phyloP scores from a whole-genome alignment of 2,888 invertebrate species.

The Plagodis dolabraria region DNA sequence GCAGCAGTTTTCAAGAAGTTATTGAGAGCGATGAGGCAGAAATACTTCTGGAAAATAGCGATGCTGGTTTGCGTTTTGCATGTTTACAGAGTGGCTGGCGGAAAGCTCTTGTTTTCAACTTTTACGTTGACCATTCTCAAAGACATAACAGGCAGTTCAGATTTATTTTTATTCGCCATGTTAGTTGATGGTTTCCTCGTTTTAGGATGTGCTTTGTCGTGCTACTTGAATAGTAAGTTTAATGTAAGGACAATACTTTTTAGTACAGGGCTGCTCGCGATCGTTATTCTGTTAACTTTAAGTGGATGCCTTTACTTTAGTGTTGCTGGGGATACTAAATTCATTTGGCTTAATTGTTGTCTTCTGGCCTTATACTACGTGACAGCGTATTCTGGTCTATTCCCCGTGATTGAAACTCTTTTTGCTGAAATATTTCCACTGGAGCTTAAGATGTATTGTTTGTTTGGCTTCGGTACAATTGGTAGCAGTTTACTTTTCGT shows the following conservation, averaged over 20 bases:
- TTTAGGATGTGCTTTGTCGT: conserved; percentile 23
- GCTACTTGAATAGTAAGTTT: conserved; percentile 22
- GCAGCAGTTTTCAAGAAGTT: conserved; percentile 18
- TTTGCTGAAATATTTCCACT: conserved; percentile 44
- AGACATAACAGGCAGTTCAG: conserved; percentile 31
- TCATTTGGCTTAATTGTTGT: conserved; percentile 13
- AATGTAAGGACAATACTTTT: conserved; percentile 24
- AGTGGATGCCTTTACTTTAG: conserved; percentile 22
- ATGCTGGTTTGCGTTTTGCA: conserved; percentile 24
- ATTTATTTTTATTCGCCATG: conserved; percentile 21
- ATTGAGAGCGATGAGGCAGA: conserved; percentile 20
- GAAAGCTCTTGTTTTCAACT: conserved; percentile 29
- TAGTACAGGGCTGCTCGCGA: conserved; percentile 14
- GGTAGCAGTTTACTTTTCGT: conserved; percentile 37
- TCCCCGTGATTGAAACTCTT: conserved; percentile 41
- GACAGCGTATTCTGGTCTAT: conserved; percentile 34
- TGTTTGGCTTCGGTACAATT: conserved; percentile 31
- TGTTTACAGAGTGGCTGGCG: conserved; percentile 29
- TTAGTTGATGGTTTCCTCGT: conserved; percentile 27
- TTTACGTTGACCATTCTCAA: conserved; percentile 36
- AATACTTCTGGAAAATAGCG: conserved; percentile 37
- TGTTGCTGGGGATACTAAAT: conserved; percentile 19
- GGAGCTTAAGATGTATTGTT: conserved; percentile 41
- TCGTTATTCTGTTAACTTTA: conserved; percentile 13
- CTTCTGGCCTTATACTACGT: conserved; percentile 29